phyloP scores from a whole-genome alignment of 1,140 invertebrate species.

The Anthonomus grandis region DNA sequence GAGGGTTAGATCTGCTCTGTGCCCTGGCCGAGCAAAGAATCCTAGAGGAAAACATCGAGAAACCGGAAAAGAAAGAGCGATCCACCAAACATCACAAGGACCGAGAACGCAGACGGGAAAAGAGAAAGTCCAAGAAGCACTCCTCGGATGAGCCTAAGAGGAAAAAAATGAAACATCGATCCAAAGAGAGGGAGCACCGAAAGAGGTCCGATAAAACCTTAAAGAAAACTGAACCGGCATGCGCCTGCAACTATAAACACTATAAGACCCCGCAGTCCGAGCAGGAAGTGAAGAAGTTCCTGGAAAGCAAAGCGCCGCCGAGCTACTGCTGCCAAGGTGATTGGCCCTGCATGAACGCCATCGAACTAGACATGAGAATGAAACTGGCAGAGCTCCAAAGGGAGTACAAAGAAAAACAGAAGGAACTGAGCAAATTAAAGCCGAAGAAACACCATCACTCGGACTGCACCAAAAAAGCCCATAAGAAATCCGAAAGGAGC shows the following conservation, averaged over 20 bases:
- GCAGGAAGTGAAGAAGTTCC: constrained; percentile 50
- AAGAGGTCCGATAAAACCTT: constrained; percentile 24
- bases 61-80: constrained; percentile 35
- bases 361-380: constrained; percentile 76
- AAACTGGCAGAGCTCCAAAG: constrained; percentile 74
- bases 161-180: constrained; percentile 31
- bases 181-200: constrained; percentile 26
- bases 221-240: constrained; percentile 19
- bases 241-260: constrained; percentile 32
- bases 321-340: constrained; percentile 47
- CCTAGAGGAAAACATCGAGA: constrained; percentile 65
- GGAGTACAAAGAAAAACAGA: constrained; percentile 79
- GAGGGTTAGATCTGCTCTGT: constrained; percentile 76
- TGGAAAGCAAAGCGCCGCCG: constrained; percentile 45
- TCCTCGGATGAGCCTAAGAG: constrained; percentile 36
- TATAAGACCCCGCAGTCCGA: constrained; percentile 52
- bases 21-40: constrained; percentile 81
- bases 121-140: constrained; percentile 39
- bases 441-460: constrained; percentile 51
- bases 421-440: constrained; percentile 69
- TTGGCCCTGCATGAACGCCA: constrained; percentile 64
- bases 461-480: constrained; percentile 46
- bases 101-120: constrained; percentile 32
- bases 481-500: constrained; percentile 43
- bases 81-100: constrained; percentile 19